These are phyloP conservation scores for Zygothrica quintamaculata DNA, from an alignment of 2,888 invertebrate species.

Conservation along the genomic window DNA sequence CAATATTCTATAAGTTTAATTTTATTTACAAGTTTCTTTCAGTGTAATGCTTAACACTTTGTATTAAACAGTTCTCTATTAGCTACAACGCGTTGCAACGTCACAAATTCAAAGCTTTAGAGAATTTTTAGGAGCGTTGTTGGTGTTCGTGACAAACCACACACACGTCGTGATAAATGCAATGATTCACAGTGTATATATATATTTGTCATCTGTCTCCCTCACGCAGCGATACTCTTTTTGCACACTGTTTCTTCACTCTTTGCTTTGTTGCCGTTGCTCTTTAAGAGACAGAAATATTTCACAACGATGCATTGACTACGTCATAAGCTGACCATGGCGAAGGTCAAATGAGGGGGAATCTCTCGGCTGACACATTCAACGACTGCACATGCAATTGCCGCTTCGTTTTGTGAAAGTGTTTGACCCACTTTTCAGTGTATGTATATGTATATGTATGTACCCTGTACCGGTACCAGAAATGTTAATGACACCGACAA, in stretches of 20 bases:
- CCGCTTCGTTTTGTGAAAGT: slow-evolving; percentile 43
- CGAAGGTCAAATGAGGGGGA: neutral
- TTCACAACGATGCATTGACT: slow-evolving; percentile 38
- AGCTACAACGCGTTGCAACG: no score
- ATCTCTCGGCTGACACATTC: slow-evolving; percentile 18
- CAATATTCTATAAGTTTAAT: neutral
- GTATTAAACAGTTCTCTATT: no score
- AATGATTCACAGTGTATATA: slow-evolving; percentile 29
- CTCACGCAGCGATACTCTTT: no score
- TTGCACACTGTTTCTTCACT: slow-evolving; percentile 1
- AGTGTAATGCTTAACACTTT: no score
- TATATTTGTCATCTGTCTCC: neutral
- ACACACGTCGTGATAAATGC: slow-evolving; percentile 10
- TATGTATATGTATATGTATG: neutral
- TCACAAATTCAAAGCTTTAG: no score
- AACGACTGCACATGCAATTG: slow-evolving; percentile 35
- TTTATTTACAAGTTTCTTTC: no score
- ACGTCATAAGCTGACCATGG: slow-evolving; percentile 36
- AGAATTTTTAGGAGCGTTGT: neutral
- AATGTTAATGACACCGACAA: slow-evolving; percentile 31
- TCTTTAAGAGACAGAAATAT: slow-evolving; percentile 11
- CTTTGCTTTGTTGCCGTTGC: neutral
- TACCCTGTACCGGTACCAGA: neutral
- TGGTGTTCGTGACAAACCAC: slow-evolving; percentile 47
- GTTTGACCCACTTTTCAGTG: slow-evolving; percentile 31